A percentile compares a stretch with the other conserved stretches of the same genome.
Conservation (phyloP, 2,888 invertebrate species). For the Dryadula phaetusa region DNA sequence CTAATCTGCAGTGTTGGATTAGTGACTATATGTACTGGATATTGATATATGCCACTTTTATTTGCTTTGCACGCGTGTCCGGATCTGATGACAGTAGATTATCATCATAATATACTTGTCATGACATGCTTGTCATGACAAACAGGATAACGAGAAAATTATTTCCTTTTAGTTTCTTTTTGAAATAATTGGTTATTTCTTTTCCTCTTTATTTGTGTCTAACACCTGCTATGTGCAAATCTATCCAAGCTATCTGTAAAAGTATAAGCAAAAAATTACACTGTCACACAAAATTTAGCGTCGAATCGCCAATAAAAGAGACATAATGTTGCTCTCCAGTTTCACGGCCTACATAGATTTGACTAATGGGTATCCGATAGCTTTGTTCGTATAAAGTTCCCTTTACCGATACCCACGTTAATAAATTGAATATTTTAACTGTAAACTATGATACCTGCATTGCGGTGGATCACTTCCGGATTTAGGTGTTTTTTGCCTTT, state of each 20-base stretch:
- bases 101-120: no score
- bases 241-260: background rate
- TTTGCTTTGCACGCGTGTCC: no score
- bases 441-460: conserved; percentile 9
- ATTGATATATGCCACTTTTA: no score
- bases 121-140: no score
- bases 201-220: no score
- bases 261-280: background rate
- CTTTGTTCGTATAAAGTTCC: conserved; percentile 12
- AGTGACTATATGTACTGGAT: no score
- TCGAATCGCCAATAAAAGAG: conserved; percentile 12
- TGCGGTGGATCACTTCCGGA: background rate
- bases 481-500: background rate
- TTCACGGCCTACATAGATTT: conserved; percentile 7
- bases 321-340: conserved; percentile 3
- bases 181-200: no score
- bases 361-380: conserved; percentile 26
- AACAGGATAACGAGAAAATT: no score
- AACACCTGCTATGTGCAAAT: background rate
- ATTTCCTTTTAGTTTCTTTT: no score
- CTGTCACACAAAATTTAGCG: background rate
- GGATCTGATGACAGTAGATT: no score
- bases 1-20: no score
- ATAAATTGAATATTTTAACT: conserved; percentile 13
- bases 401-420: background rate